These are phyloP conservation scores for Malaclemys terrapin DNA, from an alignment of 2,113 vertebrate species.

Conservation along the genomic window DNA sequence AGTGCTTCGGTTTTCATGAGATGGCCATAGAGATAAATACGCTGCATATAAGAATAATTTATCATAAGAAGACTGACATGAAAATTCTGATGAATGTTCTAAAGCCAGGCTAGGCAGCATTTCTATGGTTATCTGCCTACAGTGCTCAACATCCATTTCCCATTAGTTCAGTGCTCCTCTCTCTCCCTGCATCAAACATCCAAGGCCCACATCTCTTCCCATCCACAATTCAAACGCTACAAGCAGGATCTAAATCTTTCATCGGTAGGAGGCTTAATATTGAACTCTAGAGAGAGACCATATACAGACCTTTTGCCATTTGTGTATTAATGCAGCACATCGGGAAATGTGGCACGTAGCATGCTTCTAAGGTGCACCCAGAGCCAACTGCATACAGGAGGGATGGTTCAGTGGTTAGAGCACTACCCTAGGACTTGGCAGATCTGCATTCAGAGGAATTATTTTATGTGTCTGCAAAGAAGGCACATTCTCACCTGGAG, in stretches of 20 bases:
- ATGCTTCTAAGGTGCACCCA: background rate
- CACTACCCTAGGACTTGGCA: no score
- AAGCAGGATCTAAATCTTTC: background rate
- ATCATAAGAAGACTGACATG: conserved; percentile 24
- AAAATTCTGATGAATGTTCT: conserved; percentile 11
- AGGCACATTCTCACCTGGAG: background rate
- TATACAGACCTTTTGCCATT: background rate
- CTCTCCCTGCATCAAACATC: background rate
- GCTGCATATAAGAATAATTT: conserved; percentile 40
- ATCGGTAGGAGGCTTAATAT: background rate
- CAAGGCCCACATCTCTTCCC: background rate
- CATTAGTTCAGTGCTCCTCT: background rate
- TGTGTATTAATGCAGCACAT: background rate
- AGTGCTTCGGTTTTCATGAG: conserved; percentile 21
- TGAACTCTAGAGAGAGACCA: background rate
- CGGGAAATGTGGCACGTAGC: background rate
- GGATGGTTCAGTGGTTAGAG: no score
- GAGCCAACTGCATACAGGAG: background rate
- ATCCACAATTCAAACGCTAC: background rate
- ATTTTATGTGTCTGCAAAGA: background rate
- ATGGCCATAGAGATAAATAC: conserved; percentile 31
- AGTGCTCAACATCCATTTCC: background rate
- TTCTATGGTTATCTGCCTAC: background rate
- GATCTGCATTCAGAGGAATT: background rate
- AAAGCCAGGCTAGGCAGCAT: background rate